A percentile compares a stretch with the other conserved stretches of the same genome.
phyloP scores from a whole-genome alignment of 2,888 invertebrate species.

The Ptilodon capucinus region DNA sequence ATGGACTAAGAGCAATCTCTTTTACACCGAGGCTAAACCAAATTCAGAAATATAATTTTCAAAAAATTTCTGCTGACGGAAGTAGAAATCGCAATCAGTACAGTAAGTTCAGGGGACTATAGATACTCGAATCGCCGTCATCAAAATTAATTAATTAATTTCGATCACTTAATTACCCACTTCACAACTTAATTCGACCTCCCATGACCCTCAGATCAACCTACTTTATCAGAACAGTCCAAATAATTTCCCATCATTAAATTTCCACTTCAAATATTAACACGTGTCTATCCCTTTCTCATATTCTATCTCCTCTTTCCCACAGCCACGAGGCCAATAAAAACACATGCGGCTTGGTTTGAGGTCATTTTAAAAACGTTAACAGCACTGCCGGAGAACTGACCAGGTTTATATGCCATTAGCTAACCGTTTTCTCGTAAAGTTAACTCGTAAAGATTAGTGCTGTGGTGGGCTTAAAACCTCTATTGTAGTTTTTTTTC shows the following conservation, averaged over 20 bases:
- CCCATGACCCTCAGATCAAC: neutral
- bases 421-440: constrained; percentile 61
- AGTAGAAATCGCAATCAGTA: no score
- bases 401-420: constrained; percentile 48
- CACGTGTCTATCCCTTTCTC: neutral
- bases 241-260: neutral
- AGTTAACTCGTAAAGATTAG: constrained; percentile 65
- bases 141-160: no score
- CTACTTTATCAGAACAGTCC: neutral
- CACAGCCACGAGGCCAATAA: constrained; percentile 6
- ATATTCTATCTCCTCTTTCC: constrained; percentile 1
- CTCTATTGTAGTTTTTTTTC: no score
- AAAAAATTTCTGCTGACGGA: no score
- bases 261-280: neutral
- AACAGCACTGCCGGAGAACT: constrained; percentile 21
- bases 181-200: neutral
- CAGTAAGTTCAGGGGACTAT: no score
- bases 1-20: no score
- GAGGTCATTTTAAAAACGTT: constrained; percentile 54
- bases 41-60: no score
- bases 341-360: constrained; percentile 18
- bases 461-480: neutral
- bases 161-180: neutral
- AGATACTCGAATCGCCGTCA: no score
- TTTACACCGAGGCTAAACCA: no score